These are phyloP conservation scores for Caerostris extrusa DNA, from an alignment of 1,140 invertebrate species.

Conservation along the genomic window DNA sequence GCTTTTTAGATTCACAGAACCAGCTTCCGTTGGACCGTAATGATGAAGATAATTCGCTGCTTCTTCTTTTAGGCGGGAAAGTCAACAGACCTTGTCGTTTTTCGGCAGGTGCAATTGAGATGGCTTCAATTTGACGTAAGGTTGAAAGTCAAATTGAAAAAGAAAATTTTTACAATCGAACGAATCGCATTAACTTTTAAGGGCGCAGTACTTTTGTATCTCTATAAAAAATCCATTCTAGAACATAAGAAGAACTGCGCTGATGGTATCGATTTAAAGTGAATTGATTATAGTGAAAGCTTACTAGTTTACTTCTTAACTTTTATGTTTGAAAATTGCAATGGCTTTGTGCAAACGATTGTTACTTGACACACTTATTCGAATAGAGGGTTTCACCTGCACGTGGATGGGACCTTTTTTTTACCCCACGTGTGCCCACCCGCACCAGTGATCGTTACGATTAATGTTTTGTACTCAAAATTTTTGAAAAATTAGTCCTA, in stretches of 20 bases:
- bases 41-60: not conserved
- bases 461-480: too few species aligned
- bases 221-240: not conserved
- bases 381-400: constrained; percentile 29
- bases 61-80: constrained; percentile 20
- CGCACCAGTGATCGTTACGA: too few species aligned
- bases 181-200: not conserved
- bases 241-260: not conserved
- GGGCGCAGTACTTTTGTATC: not conserved
- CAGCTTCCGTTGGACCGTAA: not conserved
- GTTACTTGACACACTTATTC: constrained; percentile 60
- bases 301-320: not conserved
- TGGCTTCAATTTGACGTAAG: constrained; percentile 26
- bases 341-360: not conserved
- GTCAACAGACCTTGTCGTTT: constrained; percentile 35
- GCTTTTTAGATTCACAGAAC: not conserved
- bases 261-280: constrained; percentile 8
- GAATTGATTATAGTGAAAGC: constrained; percentile 17
- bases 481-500: constrained; percentile 9
- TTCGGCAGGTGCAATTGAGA: not conserved
- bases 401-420: too few species aligned
- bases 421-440: too few species aligned
- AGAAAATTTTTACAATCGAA: constrained; percentile 14
- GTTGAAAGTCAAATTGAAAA: not conserved
- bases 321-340: not conserved